These are phyloP conservation scores for Melikaiella ostensackeni DNA, from an alignment of 2,888 invertebrate genomes.

Conservation along the genomic window DNA sequence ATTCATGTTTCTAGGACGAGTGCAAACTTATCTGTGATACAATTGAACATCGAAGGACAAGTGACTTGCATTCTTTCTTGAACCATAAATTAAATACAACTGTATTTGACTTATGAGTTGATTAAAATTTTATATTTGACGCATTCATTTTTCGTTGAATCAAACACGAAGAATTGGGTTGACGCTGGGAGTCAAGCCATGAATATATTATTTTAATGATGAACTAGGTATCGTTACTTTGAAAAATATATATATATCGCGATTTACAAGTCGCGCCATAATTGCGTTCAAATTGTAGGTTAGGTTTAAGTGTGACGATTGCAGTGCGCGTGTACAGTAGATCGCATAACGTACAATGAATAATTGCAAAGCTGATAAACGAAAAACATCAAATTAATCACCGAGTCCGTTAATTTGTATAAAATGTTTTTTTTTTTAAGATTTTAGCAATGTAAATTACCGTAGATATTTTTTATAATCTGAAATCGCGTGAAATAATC, in stretches of 20 bases:
- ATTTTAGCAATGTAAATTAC: no score
- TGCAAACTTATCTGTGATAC: constrained; percentile 29
- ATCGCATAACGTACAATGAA: background rate
- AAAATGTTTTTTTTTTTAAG: no score
- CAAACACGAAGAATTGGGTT: background rate
- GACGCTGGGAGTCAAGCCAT: background rate
- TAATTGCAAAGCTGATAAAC: background rate
- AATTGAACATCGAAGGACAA: constrained; percentile 7
- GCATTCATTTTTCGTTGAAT: background rate
- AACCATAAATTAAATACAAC: constrained; percentile 14
- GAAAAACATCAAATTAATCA: no score
- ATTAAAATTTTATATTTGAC: background rate
- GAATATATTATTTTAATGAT: no score
- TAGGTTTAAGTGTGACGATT: background rate
- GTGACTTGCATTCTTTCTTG: constrained; percentile 34
- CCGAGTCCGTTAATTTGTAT: no score
- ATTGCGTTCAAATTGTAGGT: background rate
- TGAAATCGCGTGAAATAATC: no score
- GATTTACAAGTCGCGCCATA: background rate
- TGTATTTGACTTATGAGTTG: constrained; percentile 6
- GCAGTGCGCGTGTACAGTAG: background rate
- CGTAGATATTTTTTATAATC: no score
- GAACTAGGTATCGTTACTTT: no score
- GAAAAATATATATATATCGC: background rate
- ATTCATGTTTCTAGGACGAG: background rate